phyloP scores from a whole-genome alignment of 2,797 vertebrate species.

The Xyrichtys novacula region DNA sequence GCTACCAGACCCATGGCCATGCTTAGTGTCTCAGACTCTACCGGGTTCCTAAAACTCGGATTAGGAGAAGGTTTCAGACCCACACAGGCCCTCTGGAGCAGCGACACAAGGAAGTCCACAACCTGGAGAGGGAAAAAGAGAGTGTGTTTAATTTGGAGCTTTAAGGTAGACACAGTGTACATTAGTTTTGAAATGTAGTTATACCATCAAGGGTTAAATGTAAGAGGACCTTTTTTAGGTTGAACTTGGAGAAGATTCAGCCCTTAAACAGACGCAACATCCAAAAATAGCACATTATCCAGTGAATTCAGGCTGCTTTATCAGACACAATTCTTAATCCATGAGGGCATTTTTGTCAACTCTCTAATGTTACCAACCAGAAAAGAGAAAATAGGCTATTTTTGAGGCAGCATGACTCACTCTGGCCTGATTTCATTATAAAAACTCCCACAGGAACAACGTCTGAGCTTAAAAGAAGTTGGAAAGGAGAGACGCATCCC shows the following conservation, averaged over 20 bases:
- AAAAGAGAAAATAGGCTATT: slow-evolving; percentile 42
- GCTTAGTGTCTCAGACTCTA: slow-evolving; percentile 91
- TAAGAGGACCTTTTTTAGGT: background rate
- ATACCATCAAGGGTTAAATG: background rate
- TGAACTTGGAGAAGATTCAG: background rate
- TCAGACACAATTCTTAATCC: slow-evolving; percentile 25
- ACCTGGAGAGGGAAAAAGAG: slow-evolving; percentile 81
- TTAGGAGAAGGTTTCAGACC: slow-evolving; percentile 59
- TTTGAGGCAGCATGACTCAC: slow-evolving; percentile 42
- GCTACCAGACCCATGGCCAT: slow-evolving; percentile 95
- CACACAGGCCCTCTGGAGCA: slow-evolving; percentile 88
- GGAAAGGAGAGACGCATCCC: background rate
- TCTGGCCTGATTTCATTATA: slow-evolving; percentile 52
- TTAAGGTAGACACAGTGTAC: background rate
- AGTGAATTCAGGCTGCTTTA: slow-evolving; percentile 17
- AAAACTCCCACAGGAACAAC: slow-evolving; percentile 30
- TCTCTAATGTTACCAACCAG: background rate
- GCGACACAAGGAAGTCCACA: slow-evolving; percentile 88
- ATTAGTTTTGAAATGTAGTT: background rate
- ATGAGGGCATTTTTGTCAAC: slow-evolving; percentile 13
- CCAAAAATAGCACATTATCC: slow-evolving; percentile 42
- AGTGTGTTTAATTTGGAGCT: background rate
- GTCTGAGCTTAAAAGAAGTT: slow-evolving; percentile 9
- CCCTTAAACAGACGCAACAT: slow-evolving; percentile 23
- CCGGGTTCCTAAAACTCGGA: slow-evolving; percentile 50